These are phyloP conservation scores for Zalophus californianus DNA, from an alignment of 2,797 vertebrate species.

Conservation along the genomic window DNA sequence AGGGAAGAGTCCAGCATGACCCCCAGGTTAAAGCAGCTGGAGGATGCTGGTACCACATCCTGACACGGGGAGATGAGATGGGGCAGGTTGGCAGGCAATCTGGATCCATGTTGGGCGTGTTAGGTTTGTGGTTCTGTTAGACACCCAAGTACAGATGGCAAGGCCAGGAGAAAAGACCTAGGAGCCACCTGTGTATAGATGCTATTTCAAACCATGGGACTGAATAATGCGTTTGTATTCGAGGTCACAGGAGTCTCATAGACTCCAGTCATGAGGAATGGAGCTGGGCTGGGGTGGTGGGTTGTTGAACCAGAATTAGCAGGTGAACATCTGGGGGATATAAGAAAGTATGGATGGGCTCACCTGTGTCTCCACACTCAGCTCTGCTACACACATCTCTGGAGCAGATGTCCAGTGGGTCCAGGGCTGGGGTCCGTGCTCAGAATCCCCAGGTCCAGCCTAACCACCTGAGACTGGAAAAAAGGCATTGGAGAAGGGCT, in stretches of 20 bases:
- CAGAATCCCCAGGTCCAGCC: neutral
- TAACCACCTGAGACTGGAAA: neutral
- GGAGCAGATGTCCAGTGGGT: too few relatives aligned
- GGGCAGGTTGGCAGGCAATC: neutral
- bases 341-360: neutral
- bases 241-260: neutral
- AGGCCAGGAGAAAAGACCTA: neutral
- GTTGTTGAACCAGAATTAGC: neutral
- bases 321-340: neutral
- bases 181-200: neutral
- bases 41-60: neutral
- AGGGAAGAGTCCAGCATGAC: neutral
- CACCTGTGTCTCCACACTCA: neutral
- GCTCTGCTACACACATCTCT: neutral
- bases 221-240: rapidly evolving
- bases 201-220: too few relatives aligned
- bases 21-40: neutral
- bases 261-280: neutral
- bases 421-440: neutral
- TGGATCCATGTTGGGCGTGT: neutral
- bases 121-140: neutral
- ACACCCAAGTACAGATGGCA: neutral
- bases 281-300: neutral
- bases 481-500: constrained; percentile 1
- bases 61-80: neutral